Conservation (phyloP, 1,140 invertebrate genomes). For the Bathynomus jamesi region DNA sequence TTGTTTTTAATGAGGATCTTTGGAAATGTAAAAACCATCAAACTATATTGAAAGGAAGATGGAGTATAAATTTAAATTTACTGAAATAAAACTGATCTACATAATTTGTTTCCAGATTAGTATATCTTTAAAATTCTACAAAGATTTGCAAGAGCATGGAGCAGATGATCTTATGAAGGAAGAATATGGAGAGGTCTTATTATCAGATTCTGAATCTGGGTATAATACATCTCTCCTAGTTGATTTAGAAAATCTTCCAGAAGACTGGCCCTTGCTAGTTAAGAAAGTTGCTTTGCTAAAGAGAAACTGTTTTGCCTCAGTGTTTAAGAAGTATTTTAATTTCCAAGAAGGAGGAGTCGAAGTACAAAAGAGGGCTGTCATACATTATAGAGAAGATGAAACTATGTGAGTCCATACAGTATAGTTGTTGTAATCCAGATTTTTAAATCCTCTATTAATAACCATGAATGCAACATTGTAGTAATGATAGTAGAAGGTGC, state of each 20-base stretch:
- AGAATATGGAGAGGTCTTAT: slow-evolving; percentile 77
- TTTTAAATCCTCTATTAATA: no score
- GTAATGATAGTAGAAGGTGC: no score
- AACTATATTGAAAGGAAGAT: no score
- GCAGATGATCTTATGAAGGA: slow-evolving; percentile 91
- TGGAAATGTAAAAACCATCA: no score
- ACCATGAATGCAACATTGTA: no score
- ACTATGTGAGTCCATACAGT: slow-evolving; percentile 74
- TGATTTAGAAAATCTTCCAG: slow-evolving; percentile 86
- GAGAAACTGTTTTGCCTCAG: slow-evolving; percentile 97
- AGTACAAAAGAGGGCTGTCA: slow-evolving; percentile 87
- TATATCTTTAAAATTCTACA: slow-evolving; percentile 97
- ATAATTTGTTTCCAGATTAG: slow-evolving; percentile 88
- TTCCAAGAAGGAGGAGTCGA: slow-evolving; percentile 89
- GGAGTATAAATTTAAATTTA: neutral
- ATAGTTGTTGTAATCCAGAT: no score
- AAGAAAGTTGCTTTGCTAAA: slow-evolving; percentile 92
- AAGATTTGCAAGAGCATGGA: slow-evolving; percentile 94
- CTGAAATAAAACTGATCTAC: neutral
- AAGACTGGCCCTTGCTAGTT: slow-evolving; percentile 77
- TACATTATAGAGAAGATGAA: slow-evolving; percentile 98
- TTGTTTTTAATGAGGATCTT: no score
- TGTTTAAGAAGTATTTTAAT: slow-evolving; percentile 99
- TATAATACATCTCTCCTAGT: slow-evolving; percentile 92
- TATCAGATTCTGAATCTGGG: slow-evolving; percentile 47